These are phyloP conservation scores for Sabellastarte sp. DNA, from an alignment of 2,888 invertebrate genomes.

Conservation along the genomic window DNA sequence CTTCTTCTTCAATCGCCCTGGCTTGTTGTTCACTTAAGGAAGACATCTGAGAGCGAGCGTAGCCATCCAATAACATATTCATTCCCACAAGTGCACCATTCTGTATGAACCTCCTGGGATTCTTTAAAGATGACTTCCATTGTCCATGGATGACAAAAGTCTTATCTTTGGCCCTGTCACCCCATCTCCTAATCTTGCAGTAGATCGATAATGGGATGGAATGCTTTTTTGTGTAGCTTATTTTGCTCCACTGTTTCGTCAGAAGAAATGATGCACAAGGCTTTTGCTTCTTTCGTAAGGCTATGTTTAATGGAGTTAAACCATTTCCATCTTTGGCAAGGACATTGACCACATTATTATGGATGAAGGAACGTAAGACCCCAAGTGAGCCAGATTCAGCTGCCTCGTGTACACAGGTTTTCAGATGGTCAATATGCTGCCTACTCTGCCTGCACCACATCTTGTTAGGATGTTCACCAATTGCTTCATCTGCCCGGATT, in stretches of 20 bases:
- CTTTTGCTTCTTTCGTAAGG: constrained; percentile 47
- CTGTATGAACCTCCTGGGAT: constrained; percentile 9
- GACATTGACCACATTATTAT: constrained; percentile 49
- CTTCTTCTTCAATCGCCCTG: constrained; percentile 5
- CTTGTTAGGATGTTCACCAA: constrained; percentile 52
- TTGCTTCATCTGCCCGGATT: constrained; percentile 50
- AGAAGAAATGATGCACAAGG: constrained; percentile 55
- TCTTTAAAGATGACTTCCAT: constrained; percentile 44
- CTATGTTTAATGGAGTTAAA: constrained; percentile 51
- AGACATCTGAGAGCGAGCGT: constrained; percentile 14
- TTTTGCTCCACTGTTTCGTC: constrained; percentile 57
- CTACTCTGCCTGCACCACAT: constrained; percentile 44
- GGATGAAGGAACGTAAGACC: constrained; percentile 51
- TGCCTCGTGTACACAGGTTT: constrained; percentile 53
- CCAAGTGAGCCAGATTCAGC: constrained; percentile 49
- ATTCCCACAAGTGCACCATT: constrained; percentile 25
- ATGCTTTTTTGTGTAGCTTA: constrained; percentile 39
- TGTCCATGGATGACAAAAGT: constrained; percentile 44
- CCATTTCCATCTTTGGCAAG: constrained; percentile 52
- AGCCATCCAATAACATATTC: constrained; percentile 28
- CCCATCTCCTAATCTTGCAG: constrained; percentile 50
- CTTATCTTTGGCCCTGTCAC: constrained; percentile 48
- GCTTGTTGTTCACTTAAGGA: constrained; percentile 7
- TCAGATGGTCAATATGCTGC: constrained; percentile 44
- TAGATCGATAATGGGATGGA: constrained; percentile 46